Conservation (phyloP, 2,888 invertebrate genomes). For the Mimas tiliae region DNA sequence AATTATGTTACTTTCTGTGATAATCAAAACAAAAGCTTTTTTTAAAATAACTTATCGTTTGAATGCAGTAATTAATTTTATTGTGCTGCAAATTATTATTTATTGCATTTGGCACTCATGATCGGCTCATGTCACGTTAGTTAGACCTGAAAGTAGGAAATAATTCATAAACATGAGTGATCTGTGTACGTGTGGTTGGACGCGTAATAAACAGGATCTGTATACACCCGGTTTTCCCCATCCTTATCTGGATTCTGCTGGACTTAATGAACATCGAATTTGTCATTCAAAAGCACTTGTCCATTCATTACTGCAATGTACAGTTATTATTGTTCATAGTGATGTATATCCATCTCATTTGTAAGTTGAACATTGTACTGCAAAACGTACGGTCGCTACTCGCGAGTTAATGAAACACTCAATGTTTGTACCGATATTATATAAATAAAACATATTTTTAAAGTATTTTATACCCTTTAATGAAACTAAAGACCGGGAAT, state of each 20-base stretch:
- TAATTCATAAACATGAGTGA: slow-evolving; percentile 11
- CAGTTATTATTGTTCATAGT: neutral
- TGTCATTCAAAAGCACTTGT: neutral
- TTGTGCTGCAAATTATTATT: neutral
- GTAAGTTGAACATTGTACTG: slow-evolving; percentile 5
- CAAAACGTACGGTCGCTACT: neutral
- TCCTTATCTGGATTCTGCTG: slow-evolving; percentile 5
- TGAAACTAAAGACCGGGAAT: neutral
- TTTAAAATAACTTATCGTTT: neutral
- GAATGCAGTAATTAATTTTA: slow-evolving; percentile 3
- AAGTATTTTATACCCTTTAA: neutral
- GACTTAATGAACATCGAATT: slow-evolving; percentile 2
- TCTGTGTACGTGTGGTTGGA: neutral
- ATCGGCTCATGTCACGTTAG: neutral
- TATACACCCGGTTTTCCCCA: slow-evolving; percentile 3
- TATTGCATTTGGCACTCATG: slow-evolving; percentile 6
- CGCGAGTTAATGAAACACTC: slow-evolving; percentile 7
- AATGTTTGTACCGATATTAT: slow-evolving; percentile 1
- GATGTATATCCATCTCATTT: neutral
- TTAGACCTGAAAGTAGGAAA: slow-evolving; percentile 16
- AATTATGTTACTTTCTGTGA: neutral
- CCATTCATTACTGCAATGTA: neutral
- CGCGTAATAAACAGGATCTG: slow-evolving; percentile 7
- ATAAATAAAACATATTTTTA: neutral
- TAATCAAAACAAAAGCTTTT: neutral